Conservation (phyloP, 2,888 invertebrate genomes). For the Lordiphosa andalusiaca region DNA sequence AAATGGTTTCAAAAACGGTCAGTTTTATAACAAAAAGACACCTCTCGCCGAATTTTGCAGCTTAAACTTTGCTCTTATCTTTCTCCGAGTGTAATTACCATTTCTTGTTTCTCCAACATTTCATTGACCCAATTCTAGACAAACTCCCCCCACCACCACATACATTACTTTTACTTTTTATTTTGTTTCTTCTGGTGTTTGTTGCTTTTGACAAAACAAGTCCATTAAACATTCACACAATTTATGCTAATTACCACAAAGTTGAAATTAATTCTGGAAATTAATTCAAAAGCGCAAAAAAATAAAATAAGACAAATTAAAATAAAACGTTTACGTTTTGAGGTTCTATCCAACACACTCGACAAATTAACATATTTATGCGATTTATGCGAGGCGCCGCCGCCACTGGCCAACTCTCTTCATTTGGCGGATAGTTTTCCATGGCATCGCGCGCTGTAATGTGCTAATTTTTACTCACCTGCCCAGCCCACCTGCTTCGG, state of each 20-base stretch:
- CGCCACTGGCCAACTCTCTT: constrained; percentile 37
- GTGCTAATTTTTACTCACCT: constrained; percentile 64
- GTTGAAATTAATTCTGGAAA: constrained; percentile 55
- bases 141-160: constrained; percentile 24
- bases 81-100: constrained; percentile 20
- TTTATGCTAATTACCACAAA: constrained; percentile 57
- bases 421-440: constrained; percentile 18
- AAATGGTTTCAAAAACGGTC: too few relatives aligned
- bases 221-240: constrained; percentile 36
- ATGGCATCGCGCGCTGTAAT: constrained; percentile 27
- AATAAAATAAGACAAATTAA: constrained; percentile 7
- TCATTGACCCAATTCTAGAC: constrained; percentile 51
- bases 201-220: constrained; percentile 28
- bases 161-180: constrained; percentile 43
- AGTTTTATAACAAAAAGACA: too few relatives aligned
- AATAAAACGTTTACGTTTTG: constrained; percentile 43
- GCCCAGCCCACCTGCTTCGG: constrained; percentile 6
- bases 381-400: constrained; percentile 69
- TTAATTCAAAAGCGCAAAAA: constrained; percentile 27
- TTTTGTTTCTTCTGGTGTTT: constrained; percentile 31
- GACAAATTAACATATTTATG: constrained; percentile 69
- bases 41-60: too few relatives aligned
- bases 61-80: background rate
- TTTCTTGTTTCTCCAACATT: constrained; percentile 41
- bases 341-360: constrained; percentile 20